Percentiles rank a stretch among this genome's conserved stretches.
These are phyloP conservation scores for Drosophila tani DNA, from an alignment of 1,140 invertebrate genomes.

Conservation along the genomic window DNA sequence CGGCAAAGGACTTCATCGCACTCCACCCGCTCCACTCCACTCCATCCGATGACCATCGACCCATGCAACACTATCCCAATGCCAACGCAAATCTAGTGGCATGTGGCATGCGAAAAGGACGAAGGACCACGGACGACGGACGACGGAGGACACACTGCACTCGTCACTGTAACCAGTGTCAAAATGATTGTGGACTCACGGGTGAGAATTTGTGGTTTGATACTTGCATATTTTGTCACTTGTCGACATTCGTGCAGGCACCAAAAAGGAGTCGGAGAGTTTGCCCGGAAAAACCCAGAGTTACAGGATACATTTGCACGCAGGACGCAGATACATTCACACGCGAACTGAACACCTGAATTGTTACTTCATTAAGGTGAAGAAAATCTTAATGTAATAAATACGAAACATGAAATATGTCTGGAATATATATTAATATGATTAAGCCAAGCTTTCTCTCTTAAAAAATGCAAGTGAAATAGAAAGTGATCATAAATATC, in stretches of 20 bases:
- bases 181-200: conserved; percentile 83
- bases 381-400: background rate
- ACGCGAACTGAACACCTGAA: no score
- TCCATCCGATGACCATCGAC: conserved; percentile 16
- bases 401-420: no score
- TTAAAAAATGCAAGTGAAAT: no score
- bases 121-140: conserved; percentile 21
- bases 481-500: background rate
- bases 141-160: conserved; percentile 14
- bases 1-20: conserved; percentile 68
- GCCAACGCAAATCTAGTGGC: conserved; percentile 67
- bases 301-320: conserved; percentile 3
- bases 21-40: background rate
- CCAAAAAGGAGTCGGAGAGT: background rate
- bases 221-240: conserved; percentile 84
- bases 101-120: conserved; percentile 16
- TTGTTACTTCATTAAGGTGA: background rate
- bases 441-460: no score
- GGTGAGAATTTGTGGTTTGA: conserved; percentile 83
- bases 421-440: no score
- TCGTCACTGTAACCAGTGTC: conserved; percentile 73
- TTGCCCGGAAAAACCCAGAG: background rate
- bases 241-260: conserved; percentile 52
- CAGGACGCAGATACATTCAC: background rate
- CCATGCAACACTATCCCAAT: conserved; percentile 74